Conservation (phyloP, 2,113 vertebrate species). For the Diglossa brunneiventris region DNA sequence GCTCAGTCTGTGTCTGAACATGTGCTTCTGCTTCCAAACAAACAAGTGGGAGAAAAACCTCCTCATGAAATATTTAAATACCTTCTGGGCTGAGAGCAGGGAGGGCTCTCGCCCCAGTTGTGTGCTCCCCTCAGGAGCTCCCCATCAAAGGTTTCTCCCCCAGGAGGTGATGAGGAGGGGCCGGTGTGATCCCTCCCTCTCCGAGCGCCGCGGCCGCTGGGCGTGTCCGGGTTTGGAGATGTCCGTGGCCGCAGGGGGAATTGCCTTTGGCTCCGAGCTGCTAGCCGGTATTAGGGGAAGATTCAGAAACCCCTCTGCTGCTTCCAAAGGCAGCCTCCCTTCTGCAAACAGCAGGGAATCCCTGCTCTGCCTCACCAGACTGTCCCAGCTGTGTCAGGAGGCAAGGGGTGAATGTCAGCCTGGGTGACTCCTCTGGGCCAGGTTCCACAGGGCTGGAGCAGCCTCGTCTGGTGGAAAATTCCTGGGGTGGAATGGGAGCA, state of each 20-base stretch:
- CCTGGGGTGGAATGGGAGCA: not conserved
- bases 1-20: not conserved
- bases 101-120: not conserved
- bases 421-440: not conserved
- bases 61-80: not conserved
- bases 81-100: not conserved
- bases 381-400: not conserved
- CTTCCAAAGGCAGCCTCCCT: not conserved
- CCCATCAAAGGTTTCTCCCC: not conserved
- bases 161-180: not conserved
- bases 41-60: not conserved
- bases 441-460: not conserved
- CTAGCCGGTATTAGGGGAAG: not conserved
- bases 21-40: not conserved
- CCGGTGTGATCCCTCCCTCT: not conserved
- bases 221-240: not conserved
- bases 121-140: not conserved
- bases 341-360: not conserved
- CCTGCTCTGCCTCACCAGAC: not conserved
- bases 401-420: not conserved
- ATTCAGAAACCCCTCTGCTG: not conserved
- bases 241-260: not conserved
- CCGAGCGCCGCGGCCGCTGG: rapidly evolving
- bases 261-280: not conserved
- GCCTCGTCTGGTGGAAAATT: not conserved